A percentile compares a stretch with the other conserved stretches of the same genome.
phyloP scores from a whole-genome alignment of 1,140 invertebrate genomes.

The Agrilus planipennis region DNA sequence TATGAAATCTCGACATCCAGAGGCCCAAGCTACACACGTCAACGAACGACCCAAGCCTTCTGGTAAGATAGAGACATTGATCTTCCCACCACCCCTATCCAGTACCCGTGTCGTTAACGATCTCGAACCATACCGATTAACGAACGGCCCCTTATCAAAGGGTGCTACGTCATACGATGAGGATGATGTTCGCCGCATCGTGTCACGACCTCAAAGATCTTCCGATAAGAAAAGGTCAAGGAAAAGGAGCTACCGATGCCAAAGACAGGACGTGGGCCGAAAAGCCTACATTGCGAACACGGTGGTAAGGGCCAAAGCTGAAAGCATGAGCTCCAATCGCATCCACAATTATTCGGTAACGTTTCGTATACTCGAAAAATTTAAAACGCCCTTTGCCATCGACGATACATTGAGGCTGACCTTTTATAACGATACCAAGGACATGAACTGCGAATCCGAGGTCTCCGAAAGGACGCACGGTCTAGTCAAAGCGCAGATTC shows the following conservation, averaged over 20 bases:
- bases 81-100: slow-evolving; percentile 8
- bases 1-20: background rate
- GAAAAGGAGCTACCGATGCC: slow-evolving; percentile 13
- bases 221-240: slow-evolving; percentile 10
- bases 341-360: slow-evolving; percentile 18
- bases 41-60: slow-evolving; percentile 5
- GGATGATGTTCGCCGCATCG: slow-evolving; percentile 1
- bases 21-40: slow-evolving; percentile 6
- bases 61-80: slow-evolving; percentile 11
- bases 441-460: slow-evolving; percentile 16
- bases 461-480: slow-evolving; percentile 8
- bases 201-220: slow-evolving; percentile 18
- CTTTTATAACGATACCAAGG: slow-evolving; percentile 14
- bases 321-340: slow-evolving; percentile 20
- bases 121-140: slow-evolving; percentile 7
- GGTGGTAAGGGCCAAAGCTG: slow-evolving; percentile 23
- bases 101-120: background rate
- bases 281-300: slow-evolving; percentile 26
- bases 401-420: slow-evolving; percentile 16
- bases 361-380: slow-evolving; percentile 20
- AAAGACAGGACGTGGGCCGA: slow-evolving; percentile 20
- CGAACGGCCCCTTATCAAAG: too few relatives aligned
- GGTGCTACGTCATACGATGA: too few relatives aligned
- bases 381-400: slow-evolving; percentile 13
- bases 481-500: slow-evolving; percentile 26